These are phyloP conservation scores for Acleris literana DNA, from an alignment of 2,888 invertebrate species.

Conservation along the genomic window DNA sequence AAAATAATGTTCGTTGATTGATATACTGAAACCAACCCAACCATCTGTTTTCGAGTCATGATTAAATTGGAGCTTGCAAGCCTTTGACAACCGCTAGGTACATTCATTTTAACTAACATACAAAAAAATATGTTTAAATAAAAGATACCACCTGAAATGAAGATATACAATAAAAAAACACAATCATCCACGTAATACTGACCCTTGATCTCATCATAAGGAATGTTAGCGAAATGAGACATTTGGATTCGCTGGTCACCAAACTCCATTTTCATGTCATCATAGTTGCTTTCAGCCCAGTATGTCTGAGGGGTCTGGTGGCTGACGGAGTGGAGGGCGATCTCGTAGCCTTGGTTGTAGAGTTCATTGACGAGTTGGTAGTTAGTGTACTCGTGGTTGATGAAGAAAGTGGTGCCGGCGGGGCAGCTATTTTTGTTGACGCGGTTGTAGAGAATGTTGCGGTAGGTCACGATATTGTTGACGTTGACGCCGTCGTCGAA, in stretches of 20 bases:
- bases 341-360: conserved; percentile 84
- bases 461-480: conserved; percentile 81
- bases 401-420: conserved; percentile 86
- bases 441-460: conserved; percentile 74
- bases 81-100: too few relatives aligned
- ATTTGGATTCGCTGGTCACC: conserved; percentile 82
- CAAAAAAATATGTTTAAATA: too few relatives aligned
- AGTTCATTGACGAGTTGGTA: conserved; percentile 85
- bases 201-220: conserved; percentile 65
- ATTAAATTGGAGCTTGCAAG: too few relatives aligned
- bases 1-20: too few relatives aligned
- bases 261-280: conserved; percentile 81
- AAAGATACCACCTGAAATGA: background rate
- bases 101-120: too few relatives aligned
- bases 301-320: conserved; percentile 81
- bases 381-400: conserved; percentile 89
- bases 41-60: too few relatives aligned
- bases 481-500: conserved; percentile 86
- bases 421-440: conserved; percentile 86
- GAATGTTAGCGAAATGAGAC: conserved; percentile 81
- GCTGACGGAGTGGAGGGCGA: conserved; percentile 87
- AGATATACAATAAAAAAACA: background rate
- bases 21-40: too few relatives aligned
- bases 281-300: conserved; percentile 82
- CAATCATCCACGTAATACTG: conserved; percentile 20